A percentile compares a stretch with the other conserved stretches of the same genome.
These are phyloP conservation scores for Keiferia lycopersicella DNA, from an alignment of 2,888 invertebrate genomes.

Conservation along the genomic window DNA sequence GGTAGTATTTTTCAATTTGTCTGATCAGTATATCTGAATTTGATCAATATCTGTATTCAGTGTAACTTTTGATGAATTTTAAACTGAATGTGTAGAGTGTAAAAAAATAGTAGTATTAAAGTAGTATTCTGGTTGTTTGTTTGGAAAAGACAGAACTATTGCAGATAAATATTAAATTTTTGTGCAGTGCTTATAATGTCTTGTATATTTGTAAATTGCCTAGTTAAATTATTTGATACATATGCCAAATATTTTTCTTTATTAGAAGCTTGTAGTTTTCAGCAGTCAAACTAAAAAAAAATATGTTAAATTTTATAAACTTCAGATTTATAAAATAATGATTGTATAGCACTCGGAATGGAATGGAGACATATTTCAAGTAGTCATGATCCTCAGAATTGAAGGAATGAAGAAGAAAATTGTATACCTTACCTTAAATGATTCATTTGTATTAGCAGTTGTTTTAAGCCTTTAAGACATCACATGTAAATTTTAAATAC, in stretches of 20 bases:
- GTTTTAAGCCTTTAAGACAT: not conserved
- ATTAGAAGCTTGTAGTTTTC: not conserved
- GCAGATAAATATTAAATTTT: not conserved
- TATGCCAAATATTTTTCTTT: conserved; percentile 12
- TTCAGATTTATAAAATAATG: no score
- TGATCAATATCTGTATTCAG: not conserved
- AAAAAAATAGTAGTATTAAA: not conserved
- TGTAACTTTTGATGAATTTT: conserved; percentile 11
- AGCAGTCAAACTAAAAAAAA: not conserved
- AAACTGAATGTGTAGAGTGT: not conserved
- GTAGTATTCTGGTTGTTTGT: not conserved
- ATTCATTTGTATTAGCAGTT: not conserved
- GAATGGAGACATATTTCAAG: no score
- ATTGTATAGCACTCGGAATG: no score
- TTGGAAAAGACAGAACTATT: not conserved
- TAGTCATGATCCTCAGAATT: no score
- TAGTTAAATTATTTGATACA: not conserved
- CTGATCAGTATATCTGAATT: not conserved
- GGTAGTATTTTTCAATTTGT: not conserved
- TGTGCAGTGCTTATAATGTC: not conserved
- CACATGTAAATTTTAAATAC: not conserved
- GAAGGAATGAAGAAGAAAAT: no score
- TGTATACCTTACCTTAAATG: not conserved
- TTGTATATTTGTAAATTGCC: conserved; percentile 12
- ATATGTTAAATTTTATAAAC: not conserved